Base-by-base conservation (phyloP, 1,140 invertebrate species). In the Rhizoglyphus robini region DNA sequence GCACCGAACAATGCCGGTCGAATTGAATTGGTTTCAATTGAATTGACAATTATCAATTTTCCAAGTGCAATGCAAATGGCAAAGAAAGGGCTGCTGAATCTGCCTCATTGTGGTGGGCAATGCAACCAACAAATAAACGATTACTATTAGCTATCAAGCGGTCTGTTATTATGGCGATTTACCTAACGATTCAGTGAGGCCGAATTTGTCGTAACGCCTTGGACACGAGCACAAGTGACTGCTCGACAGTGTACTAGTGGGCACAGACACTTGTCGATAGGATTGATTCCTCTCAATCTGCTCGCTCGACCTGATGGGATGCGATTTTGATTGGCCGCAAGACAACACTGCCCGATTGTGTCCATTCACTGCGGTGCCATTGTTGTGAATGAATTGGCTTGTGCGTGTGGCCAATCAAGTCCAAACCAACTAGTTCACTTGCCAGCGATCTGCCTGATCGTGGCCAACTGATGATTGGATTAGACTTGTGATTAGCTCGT, bases 391-490 rank as follows among this genome's bases (percentile, higher is more conserved):
- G 36, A 41, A 41, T 41, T 41, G 36, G 18, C 36, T 41, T 41
- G 36, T 41, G 36, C 36, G 36, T 41, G 36, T 41, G 36, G 36
- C 36, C 36, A 41, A 41, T 41, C 36, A 41, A 41, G 36, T 8
- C 18, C 36, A 18, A 18, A 11, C 18, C 36, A 11, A 41, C 36
- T 41, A 41, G 36, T 32, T 5, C 51, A 54, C 8, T 54, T 5
- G 51, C 8, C 41, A 46, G 41, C 23, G 41, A 46, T 46, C 51
- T 5, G 20, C 51, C 20, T 54, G 51, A 54, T 54, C 51, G 51
- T 54, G 51, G 51, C 51, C 51, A 32, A 41, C 51, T 23, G 51
- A 54, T 54, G 51, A 54, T 54, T 54, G 51, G 51, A 54, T 54
- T 54, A 54, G 41, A 32, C 51, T 23, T 8, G 20, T 54, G 51